A percentile compares a stretch with the other conserved stretches of the same genome.
Conservation (phyloP, 2,113 vertebrate species). For the Apeltes quadracus region DNA sequence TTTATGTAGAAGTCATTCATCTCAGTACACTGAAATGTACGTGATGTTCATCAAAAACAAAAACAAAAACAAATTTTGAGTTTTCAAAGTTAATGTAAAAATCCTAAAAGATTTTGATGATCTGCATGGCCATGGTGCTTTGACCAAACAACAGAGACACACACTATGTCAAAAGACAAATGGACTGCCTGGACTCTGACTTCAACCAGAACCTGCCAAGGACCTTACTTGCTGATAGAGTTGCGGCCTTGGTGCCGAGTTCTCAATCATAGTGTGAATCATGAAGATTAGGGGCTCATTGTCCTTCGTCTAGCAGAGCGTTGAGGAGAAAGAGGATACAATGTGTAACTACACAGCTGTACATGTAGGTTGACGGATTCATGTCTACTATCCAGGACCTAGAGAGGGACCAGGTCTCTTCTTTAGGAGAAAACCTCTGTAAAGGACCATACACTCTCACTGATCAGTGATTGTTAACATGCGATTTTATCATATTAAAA, state of each 20-base stretch:
- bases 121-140: neutral
- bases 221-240: conserved; percentile 99
- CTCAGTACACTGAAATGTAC: neutral
- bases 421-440: neutral
- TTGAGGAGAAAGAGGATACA: conserved; percentile 79
- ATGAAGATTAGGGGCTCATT: conserved; percentile 99
- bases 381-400: neutral
- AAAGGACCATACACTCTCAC: neutral
- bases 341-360: conserved; percentile 76
- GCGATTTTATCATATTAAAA: too few species aligned
- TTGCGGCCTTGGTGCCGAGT: conserved; percentile 98
- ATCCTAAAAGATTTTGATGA: neutral
- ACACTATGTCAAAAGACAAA: neutral
- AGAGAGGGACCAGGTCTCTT: neutral
- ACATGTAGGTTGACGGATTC: neutral
- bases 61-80: too few species aligned
- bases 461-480: neutral
- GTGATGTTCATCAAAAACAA: neutral
- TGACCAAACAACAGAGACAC: neutral
- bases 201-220: conserved; percentile 69
- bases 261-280: conserved; percentile 99
- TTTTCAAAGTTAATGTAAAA: neutral
- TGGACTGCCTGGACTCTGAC: conserved; percentile 43
- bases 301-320: conserved; percentile 96
- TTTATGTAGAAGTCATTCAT: neutral